Evolutionary conservation across 2,113 vertebrate species (phyloP), one percentile per base, ranked within the genome.

Genomic region (Alethe castanea): DNA sequence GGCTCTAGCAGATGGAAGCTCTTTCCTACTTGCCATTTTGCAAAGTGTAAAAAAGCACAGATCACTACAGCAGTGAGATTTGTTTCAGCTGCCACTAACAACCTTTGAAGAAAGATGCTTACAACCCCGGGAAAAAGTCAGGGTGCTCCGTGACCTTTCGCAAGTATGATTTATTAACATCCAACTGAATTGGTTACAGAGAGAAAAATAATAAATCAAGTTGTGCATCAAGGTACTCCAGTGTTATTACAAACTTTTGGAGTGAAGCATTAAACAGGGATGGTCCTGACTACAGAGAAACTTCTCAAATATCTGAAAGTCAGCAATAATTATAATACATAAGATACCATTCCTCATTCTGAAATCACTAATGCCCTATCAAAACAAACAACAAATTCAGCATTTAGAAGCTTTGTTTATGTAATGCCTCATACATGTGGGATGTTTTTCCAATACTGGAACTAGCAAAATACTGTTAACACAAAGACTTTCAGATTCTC

Each of bases 101-200:
- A 64, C 38, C 69, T 94, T 44, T 56, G 61, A 83, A 92, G 57
- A 83, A 94, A 83, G 80, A 52, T 79, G 57, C 91, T 70, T 69
- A 69, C 57, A 79, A 72, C 12, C n/a, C 45, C 62, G 81, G 54
- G 48, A 87, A 94, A 81, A 88, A 93, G 82, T 74, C 54, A 87
- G 90, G 90, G 89, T 87, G 60, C 72, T 83, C 42, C 73, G 11
- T 48, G 86, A 72, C 96, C 79, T 94, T 95, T 96, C 69, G 67
- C 60, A 95, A 88, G 60, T 82, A 40, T 38, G 56, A 94, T 97
- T 97, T 97, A 97, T 97, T 97, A 95, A 91, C 64, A 87, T 87
- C 64, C 65, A 93, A 62, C 86, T 93, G 86, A 89, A 86, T 19
- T 62, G 67, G 53, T 96, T 97, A 97, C 91, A 96, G 82, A 92